Base-by-base conservation (phyloP, 30 jellyfish, hydroid and myxozoan genomes). In the Rhopilema esculentum region DNA sequence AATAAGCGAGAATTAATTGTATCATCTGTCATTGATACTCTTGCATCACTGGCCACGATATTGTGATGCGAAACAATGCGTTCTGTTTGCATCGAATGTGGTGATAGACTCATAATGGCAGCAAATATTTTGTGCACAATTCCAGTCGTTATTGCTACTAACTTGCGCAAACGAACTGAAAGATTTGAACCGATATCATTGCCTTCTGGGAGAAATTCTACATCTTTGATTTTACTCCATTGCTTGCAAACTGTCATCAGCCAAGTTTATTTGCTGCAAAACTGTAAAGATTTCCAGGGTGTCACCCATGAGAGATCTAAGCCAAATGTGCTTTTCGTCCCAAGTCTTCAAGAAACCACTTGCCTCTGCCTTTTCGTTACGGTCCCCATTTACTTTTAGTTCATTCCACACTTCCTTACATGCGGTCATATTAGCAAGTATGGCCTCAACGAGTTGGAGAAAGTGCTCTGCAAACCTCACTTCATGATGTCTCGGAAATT, bases 241-340 rank as follows among this genome's bases (percentile, higher is more conserved):
- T 72, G 66, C 83, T 72, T 66, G 83, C 66, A 72, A 72, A n/a
- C n/a, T n/a, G n/a, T n/a, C n/a, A n/a, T n/a, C n/a, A n/a, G n/a
- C n/a, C n/a, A n/a, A n/a, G n/a, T n/a, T n/a, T n/a, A 67, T 53
- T 25, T 79, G 52, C 89, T 79, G 69, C 31, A 79, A 61, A 33
- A 48, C 19, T 79, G 65, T 61, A 33, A 79, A 79, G 65, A 79
- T 61, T 61, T 79, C 89, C 21, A 79, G 80, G 65, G 57, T 81
- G 83, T 81, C 91, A 33, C 91, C 89, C 89, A 79, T 79, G 83
- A 53, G 82, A 49, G n/a, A n/a, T n/a, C n/a, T 62, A 62, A 79
- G 89, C 81, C 89, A 63, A 63, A 63, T 64, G 29, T 64, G 24
- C 20, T 26, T 9, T 29, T 8, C 20, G 20, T 64, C 29, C 12